Base-by-base conservation (phyloP, 2,113 vertebrate species). In the Alligator sinensis region DNA sequence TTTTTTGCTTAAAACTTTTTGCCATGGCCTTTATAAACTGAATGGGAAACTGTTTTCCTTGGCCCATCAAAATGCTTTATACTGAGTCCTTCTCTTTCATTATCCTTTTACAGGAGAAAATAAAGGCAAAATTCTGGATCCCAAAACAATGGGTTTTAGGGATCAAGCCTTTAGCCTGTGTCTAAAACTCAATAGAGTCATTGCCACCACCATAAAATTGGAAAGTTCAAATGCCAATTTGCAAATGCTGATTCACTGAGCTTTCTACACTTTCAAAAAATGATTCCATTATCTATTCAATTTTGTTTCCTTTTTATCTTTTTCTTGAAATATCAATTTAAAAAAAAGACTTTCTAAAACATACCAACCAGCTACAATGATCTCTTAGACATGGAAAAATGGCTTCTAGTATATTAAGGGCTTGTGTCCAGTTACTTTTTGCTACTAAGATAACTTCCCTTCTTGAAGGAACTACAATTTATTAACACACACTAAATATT, bases 401-500 rank as follows among this genome's bases (percentile, higher is more conserved):
- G 47, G 47, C 47, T 47, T 47, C 47, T 47, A 47, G 47, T 47
- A 47, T 47, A 47, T 47, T 47, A 47, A 47, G 47, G 47, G 47
- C 47, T 47, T 47, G 47, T 47, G 79, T 86, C 81, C 91, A 62
- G 0, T 88, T 96, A 47, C 89, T 82, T 79, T 90, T 91, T 86
- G 93, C 93, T 80, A 89, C 66, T n/a, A 34, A 81, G 70, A 72
- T 10, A 1, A 68, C 88, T 62, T 82, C 85, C 86, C 38, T 92
- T 66, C 75, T 89, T 63, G 77, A 93, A 68, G 25, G n/a, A 78
- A 19, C 9, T 74, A 66, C 24, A 93, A 94, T 94, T 92, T 82
- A 92, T 78, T 82, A 93, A 91, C 59, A 90, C 70, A 92, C 89
- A 95, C 93, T 86, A 83, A 87, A 92, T 94, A 88, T 82, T 82